These are phyloP conservation scores for Drosophila emarginata DNA, from an alignment of 2,888 invertebrate species.

Conservation along the genomic window DNA sequence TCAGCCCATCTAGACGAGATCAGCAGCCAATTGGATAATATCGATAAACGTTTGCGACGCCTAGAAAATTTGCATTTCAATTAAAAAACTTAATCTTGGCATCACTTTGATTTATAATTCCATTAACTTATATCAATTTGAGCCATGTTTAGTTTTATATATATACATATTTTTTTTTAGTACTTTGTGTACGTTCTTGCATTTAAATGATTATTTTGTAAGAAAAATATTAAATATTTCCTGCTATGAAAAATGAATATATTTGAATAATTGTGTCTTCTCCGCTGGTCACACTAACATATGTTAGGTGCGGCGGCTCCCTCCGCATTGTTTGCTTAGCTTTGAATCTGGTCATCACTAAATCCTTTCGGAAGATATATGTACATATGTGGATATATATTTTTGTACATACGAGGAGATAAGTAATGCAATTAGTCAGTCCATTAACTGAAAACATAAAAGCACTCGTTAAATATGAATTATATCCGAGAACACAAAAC, in stretches of 20 bases:
- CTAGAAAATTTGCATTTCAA: conserved; percentile 39
- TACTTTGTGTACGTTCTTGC: neutral
- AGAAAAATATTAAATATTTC: neutral
- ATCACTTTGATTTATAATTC: neutral
- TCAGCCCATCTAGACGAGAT: conserved; percentile 54
- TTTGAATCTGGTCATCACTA: too few relatives aligned
- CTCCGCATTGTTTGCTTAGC: too few relatives aligned
- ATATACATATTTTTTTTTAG: neutral
- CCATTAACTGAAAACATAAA: too few relatives aligned
- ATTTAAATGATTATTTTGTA: neutral
- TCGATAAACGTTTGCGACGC: conserved; percentile 56
- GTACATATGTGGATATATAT: too few relatives aligned
- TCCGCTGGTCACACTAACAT: neutral
- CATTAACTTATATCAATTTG: neutral
- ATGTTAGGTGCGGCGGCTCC: too few relatives aligned
- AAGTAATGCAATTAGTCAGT: too few relatives aligned
- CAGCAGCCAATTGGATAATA: conserved; percentile 25
- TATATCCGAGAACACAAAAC: too few relatives aligned
- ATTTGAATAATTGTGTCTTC: neutral
- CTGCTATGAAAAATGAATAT: neutral
- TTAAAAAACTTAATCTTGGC: neutral
- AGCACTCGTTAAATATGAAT: too few relatives aligned
- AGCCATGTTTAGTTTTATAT: neutral
- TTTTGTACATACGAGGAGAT: too few relatives aligned
- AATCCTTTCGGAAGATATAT: too few relatives aligned